Percentiles rank a stretch among this genome's conserved stretches.
Evolutionary conservation across 2,797 vertebrate genomes (phyloP).

Genomic region (Takifugu ocellatus): DNA sequence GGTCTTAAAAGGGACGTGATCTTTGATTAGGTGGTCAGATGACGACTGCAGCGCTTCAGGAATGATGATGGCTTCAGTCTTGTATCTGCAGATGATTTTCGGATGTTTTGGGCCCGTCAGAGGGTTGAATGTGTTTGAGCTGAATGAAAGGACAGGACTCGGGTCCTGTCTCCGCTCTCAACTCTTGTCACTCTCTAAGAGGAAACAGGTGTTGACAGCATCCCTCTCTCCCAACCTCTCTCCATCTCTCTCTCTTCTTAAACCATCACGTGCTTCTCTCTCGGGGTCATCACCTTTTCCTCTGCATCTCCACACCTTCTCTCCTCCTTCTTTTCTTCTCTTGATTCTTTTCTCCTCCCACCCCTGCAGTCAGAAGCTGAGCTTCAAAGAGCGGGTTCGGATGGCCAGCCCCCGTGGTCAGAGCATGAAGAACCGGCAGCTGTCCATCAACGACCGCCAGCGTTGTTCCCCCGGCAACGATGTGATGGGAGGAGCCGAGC

Average conservation of each 20-base stretch:
- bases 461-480: slow-evolving; percentile 82
- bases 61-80: slow-evolving; percentile 12
- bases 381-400: slow-evolving; percentile 96
- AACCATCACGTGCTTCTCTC: background rate
- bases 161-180: slow-evolving; percentile 43
- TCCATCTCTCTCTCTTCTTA: slow-evolving; percentile 9
- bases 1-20: no score
- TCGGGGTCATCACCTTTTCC: background rate
- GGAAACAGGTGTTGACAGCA: slow-evolving; percentile 54
- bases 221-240: slow-evolving; percentile 29
- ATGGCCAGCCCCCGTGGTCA: slow-evolving; percentile 98
- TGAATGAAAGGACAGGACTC: slow-evolving; percentile 46
- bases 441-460: slow-evolving; percentile 84
- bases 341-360: background rate
- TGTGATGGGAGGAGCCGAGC: slow-evolving; percentile 60
- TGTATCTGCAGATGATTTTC: slow-evolving; percentile 32
- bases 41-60: background rate
- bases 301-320: background rate
- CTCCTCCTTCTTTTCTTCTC: background rate
- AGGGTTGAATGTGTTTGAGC: slow-evolving; percentile 32
- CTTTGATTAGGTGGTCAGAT: background rate
- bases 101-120: slow-evolving; percentile 53
- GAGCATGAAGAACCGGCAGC: slow-evolving; percentile 91
- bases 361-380: slow-evolving; percentile 90
- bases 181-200: slow-evolving; percentile 42